phyloP scores from a whole-genome alignment of 2,888 invertebrate genomes.

The Pyrrhia umbra region DNA sequence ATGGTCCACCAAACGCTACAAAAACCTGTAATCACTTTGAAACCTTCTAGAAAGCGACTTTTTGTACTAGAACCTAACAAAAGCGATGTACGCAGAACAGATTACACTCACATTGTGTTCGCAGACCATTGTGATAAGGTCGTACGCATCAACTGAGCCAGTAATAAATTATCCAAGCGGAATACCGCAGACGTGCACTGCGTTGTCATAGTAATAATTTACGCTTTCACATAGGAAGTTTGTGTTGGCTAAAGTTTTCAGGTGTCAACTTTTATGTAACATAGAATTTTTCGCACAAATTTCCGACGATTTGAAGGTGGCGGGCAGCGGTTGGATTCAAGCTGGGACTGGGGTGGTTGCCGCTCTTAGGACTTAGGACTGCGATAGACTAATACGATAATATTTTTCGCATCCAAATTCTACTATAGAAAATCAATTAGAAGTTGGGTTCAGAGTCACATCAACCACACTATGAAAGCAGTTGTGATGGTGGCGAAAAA shows the following conservation, averaged over 20 bases:
- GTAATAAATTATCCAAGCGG: constrained; percentile 60
- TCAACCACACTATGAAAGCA: too few species aligned
- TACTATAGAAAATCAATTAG: too few species aligned
- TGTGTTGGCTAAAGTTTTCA: constrained; percentile 5
- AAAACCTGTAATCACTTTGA: constrained; percentile 22
- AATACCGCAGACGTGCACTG: constrained; percentile 49
- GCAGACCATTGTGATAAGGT: constrained; percentile 53
- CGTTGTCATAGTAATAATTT: constrained; percentile 59
- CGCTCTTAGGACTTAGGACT: too few species aligned
- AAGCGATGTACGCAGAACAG: constrained; percentile 47
- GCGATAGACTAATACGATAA: too few species aligned
- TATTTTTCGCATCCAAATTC: too few species aligned
- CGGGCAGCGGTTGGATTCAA: too few species aligned
- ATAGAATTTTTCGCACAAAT: too few species aligned
- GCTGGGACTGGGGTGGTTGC: too few species aligned
- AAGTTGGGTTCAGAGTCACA: too few species aligned
- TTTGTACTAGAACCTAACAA: constrained; percentile 41
- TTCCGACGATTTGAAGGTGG: too few species aligned
- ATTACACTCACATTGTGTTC: constrained; percentile 41
- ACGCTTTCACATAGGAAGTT: constrained; percentile 41
- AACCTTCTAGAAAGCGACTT: constrained; percentile 36
- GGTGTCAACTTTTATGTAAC: neutral
- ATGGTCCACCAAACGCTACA: constrained; percentile 2
- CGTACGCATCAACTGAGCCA: constrained; percentile 49
- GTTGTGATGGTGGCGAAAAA: too few species aligned